Base-by-base conservation (phyloP, 2,888 invertebrate species). In the Halictus quadricinctus region DNA sequence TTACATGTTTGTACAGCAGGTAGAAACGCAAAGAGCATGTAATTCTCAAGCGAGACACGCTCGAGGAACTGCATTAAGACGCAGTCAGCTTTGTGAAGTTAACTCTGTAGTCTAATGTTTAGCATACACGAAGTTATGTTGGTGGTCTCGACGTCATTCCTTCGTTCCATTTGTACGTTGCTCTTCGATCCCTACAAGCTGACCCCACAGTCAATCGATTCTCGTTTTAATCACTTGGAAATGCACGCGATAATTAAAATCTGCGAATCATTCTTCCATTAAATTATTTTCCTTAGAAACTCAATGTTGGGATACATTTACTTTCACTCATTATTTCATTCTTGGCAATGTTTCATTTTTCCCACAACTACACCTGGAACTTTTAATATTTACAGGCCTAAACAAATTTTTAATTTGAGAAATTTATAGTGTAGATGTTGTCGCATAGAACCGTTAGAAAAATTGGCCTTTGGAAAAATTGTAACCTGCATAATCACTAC, bases 41-140 rank as follows among this genome's bases (percentile, higher is more conserved):
- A 69, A 48, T 18, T 50, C 25, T 70, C 41, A 0, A 29, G 46
- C 36, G 48, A 48, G 36, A 50, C 41, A 4, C 50, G 70, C 48
- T 72, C 8, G 78, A 25, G 54, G 18, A 54, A 58, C 58, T 70
- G 54, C 72, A 2, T 70, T 54, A 58, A 72, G 21, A 41, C 21
- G 18, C 29, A 43, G 58, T 72, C 72, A n/a, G 54, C 70, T 54
- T 78, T 43, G 54, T 25, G 54, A 43, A 58, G 72, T 72, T 70
- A 50, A 76, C 48, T 69, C 41, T 41, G 78, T 58, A 50, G 69
- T 46, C 64, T 64, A 25, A 29, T 70, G 54, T 72, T 78, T 48
- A 48, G 15, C 15, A 43, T 29, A 41, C 54, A 43, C 2, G 21
- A 8, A 10, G 77, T 72, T 58, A 70, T 72, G 36, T 58, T 5